These are phyloP conservation scores for Scartelaos histophorus DNA, from an alignment of 2,113 vertebrate genomes.

Conservation along the genomic window DNA sequence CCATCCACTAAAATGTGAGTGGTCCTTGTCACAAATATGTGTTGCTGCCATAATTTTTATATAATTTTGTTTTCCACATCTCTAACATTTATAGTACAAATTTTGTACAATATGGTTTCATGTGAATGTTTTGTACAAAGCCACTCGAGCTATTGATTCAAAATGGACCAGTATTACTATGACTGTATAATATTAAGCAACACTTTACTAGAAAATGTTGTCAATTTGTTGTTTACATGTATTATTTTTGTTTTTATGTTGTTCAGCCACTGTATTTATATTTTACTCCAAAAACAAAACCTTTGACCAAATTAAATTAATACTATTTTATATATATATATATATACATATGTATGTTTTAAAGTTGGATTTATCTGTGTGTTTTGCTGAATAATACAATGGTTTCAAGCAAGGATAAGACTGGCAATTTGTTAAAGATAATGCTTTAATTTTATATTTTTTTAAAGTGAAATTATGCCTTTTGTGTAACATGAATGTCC, in stretches of 20 bases:
- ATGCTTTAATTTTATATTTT: not conserved
- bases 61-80: not conserved
- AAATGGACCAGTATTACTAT: no score
- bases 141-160: not conserved
- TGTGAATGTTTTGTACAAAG: not conserved
- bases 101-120: not conserved
- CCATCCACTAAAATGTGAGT: not conserved
- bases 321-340: no score
- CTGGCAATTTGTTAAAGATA: not conserved
- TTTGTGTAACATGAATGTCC: not conserved
- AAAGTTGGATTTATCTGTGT: conserved; percentile 3
- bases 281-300: conserved; percentile 16
- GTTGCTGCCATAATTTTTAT: not conserved
- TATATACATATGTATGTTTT: not conserved
- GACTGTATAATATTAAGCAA: conserved; percentile 8
- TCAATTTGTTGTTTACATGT: conserved; percentile 58
- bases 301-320: not conserved
- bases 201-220: not conserved
- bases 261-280: not conserved
- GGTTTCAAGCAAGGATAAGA: not conserved
- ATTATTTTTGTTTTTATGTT: conserved; percentile 36
- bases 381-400: not conserved
- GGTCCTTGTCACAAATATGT: no score
- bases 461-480: not conserved
- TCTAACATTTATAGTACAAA: not conserved